A percentile compares a stretch with the other conserved stretches of the same genome.
Conservation (phyloP, 2,797 vertebrate genomes). For the Gymnopithys bicolor region DNA sequence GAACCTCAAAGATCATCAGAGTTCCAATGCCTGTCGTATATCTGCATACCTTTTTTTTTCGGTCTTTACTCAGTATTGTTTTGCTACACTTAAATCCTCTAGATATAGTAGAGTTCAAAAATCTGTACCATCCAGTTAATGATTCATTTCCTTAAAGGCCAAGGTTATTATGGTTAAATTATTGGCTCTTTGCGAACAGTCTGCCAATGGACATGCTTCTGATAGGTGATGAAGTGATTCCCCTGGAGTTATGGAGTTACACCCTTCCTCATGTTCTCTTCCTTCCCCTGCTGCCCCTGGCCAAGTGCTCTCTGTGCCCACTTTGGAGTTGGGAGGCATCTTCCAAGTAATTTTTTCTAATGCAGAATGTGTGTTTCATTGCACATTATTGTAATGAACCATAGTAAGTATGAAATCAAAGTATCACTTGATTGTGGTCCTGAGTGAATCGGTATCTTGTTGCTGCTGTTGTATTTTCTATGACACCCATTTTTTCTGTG, state of each 20-base stretch:
- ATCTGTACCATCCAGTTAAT: background rate
- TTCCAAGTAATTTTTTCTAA: background rate
- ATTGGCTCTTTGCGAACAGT: background rate
- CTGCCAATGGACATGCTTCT: background rate
- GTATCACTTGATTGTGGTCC: background rate
- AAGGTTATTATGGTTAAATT: background rate
- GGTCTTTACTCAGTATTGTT: background rate
- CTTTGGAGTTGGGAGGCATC: background rate
- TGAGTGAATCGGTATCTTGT: background rate
- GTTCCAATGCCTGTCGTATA: background rate
- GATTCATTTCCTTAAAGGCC: background rate
- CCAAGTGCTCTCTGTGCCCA: background rate
- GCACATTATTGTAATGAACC: background rate
- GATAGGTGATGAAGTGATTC: background rate
- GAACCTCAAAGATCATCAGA: background rate
- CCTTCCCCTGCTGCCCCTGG: fast-evolving
- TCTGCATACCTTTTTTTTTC: background rate
- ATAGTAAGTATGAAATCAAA: background rate
- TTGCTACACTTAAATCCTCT: background rate
- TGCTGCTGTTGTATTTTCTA: background rate
- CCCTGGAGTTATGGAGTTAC: background rate
- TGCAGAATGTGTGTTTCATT: background rate
- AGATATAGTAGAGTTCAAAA: background rate
- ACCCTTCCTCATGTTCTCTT: background rate
- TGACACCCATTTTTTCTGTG: background rate